Evolutionary conservation across 2,888 invertebrate species (phyloP).

Genomic region (Pogonocherus hispidulus): DNA sequence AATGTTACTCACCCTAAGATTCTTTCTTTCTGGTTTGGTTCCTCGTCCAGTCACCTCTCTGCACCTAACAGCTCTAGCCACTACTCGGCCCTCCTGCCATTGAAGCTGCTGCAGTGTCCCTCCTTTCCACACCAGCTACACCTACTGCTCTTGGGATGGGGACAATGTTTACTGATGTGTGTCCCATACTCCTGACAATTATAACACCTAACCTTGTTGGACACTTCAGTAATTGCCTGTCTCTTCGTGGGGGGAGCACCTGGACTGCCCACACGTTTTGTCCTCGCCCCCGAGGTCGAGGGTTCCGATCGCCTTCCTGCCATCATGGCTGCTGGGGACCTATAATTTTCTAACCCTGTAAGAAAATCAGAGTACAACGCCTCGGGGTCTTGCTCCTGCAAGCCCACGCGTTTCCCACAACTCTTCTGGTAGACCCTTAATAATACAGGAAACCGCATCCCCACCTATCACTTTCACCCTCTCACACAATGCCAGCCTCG

Average conservation of each 20-base stretch:
- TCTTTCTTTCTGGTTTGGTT: background rate
- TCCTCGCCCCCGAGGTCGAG: too few relatives aligned
- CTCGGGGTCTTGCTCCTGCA: background rate
- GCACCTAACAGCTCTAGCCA: background rate
- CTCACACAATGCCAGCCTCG: constrained; percentile 1
- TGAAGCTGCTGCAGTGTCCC: constrained; percentile 10
- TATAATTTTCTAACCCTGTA: background rate
- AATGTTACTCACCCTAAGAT: background rate
- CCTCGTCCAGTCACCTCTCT: background rate
- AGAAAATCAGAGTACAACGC: background rate
- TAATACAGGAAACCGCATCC: constrained; percentile 39
- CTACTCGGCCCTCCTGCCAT: background rate
- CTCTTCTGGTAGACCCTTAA: constrained; percentile 29
- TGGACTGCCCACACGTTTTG: too few relatives aligned
- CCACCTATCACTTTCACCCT: constrained; percentile 25
- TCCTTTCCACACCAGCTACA: constrained; percentile 19
- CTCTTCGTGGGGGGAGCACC: too few relatives aligned
- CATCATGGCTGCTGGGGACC: background rate
- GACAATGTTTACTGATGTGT: constrained; percentile 28
- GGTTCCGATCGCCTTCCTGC: background rate
- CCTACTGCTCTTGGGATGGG: constrained; percentile 15
- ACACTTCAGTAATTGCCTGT: too few relatives aligned
- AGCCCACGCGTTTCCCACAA: background rate
- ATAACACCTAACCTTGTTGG: constrained; percentile 11
- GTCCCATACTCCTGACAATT: constrained; percentile 23